Conservation (phyloP, 2,888 invertebrate genomes). For the Andrena flavipes region DNA sequence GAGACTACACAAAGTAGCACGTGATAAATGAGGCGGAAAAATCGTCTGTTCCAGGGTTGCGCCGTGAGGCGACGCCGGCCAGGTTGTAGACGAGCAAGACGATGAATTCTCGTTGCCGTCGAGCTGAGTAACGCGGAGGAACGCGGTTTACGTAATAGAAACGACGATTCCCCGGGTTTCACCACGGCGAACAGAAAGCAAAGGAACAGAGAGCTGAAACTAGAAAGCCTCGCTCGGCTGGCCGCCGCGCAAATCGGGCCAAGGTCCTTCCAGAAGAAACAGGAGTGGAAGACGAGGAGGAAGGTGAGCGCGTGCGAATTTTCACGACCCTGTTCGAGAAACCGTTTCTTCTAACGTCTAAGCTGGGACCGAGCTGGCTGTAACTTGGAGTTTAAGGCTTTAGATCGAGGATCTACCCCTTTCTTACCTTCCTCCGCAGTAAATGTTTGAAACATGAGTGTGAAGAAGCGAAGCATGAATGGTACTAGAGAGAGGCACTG, state of each 20-base stretch:
- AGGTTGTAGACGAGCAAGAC: too few species aligned
- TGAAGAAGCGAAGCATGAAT: too few species aligned
- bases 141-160: slow-evolving; percentile 55
- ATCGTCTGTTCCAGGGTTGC: slow-evolving; percentile 1
- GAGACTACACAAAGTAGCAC: slow-evolving; percentile 22
- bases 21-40: slow-evolving; percentile 28
- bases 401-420: too few species aligned
- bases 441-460: too few species aligned
- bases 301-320: slow-evolving; percentile 70
- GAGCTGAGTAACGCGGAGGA: not conserved
- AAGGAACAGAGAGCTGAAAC: slow-evolving; percentile 42
- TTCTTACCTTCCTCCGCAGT: too few species aligned
- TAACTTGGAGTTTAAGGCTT: not conserved
- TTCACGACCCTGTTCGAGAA: slow-evolving; percentile 61
- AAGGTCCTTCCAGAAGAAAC: slow-evolving; percentile 65
- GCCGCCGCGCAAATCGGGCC: slow-evolving; percentile 68
- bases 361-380: not conserved
- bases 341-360: not conserved
- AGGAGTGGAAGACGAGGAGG: slow-evolving; percentile 40
- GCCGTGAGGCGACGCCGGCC: not conserved
- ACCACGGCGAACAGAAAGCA: slow-evolving; percentile 39
- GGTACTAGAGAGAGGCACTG: too few species aligned
- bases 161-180: slow-evolving; percentile 52
- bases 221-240: slow-evolving; percentile 56
- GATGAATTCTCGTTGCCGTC: slow-evolving; percentile 5